phyloP scores from a whole-genome alignment of 2,888 invertebrate genomes.

The Micoletzkya japonica region DNA sequence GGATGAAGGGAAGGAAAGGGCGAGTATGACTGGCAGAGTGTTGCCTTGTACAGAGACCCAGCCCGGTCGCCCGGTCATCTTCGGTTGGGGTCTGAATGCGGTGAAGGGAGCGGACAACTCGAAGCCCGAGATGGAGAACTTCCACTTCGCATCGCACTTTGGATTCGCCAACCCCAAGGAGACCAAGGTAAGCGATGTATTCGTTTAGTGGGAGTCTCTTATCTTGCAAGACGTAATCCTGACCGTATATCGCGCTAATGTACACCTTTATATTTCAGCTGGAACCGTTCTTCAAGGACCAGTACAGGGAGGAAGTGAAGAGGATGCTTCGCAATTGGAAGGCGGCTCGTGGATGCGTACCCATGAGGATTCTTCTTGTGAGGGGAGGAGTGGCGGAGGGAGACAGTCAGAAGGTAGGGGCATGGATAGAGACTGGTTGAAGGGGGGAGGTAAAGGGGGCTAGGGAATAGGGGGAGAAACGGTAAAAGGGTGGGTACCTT shows the following conservation, averaged over 20 bases:
- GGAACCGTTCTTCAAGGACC: neutral
- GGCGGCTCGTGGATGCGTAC: neutral
- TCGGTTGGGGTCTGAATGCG: neutral
- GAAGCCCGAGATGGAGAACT: neutral
- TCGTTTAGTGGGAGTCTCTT: too few relatives aligned
- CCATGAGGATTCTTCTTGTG: neutral
- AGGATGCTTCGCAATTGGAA: neutral
- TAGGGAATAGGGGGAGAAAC: too few relatives aligned
- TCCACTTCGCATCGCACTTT: conserved; percentile 1
- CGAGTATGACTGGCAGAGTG: too few relatives aligned
- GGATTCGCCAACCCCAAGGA: conserved; percentile 12
- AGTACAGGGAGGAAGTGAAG: conserved; percentile 3
- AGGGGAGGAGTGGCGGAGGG: conserved; percentile 24
- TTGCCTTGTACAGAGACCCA: neutral
- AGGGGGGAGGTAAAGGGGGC: too few relatives aligned
- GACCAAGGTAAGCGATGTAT: neutral
- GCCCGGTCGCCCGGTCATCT: conserved; percentile 6
- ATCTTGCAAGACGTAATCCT: too few relatives aligned
- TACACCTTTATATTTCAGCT: too few relatives aligned
- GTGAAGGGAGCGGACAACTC: neutral
- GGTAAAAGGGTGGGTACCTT: too few relatives aligned
- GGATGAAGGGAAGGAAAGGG: too few relatives aligned
- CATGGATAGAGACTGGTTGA: neutral
- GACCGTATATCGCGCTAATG: too few relatives aligned
- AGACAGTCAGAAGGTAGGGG: conserved; percentile 8